A percentile compares a stretch with the other conserved stretches of the same genome.
These are phyloP conservation scores for Ibidorhyncha struthersii DNA, from an alignment of 2,113 vertebrate species.

Conservation along the genomic window DNA sequence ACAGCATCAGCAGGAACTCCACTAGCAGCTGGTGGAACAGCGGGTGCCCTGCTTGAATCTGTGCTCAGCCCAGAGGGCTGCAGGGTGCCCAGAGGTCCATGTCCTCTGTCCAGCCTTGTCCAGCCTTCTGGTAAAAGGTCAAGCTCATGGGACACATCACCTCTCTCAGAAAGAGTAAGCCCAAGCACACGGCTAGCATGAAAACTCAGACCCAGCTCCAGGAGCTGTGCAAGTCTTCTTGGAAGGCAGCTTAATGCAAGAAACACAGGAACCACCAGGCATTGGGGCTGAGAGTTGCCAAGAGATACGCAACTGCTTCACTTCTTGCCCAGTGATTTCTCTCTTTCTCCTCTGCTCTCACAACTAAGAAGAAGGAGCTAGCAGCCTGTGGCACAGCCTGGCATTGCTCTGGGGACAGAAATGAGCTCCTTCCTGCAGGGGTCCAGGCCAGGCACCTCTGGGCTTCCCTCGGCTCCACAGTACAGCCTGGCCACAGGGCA, in stretches of 20 bases:
- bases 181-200: background rate
- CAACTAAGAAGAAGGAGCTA: background rate
- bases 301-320: rapidly evolving
- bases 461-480: background rate
- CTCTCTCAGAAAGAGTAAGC: background rate
- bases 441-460: background rate
- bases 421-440: background rate
- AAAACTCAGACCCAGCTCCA: background rate
- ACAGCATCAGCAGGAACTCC: background rate
- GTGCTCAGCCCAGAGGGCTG: background rate
- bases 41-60: background rate
- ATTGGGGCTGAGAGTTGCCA: background rate
- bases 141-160: background rate
- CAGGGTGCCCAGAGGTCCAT: background rate
- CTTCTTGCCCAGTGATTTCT: background rate
- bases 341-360: background rate
- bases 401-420: background rate
- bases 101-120: too few relatives aligned
- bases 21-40: background rate
- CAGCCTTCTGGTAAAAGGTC: background rate
- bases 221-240: background rate
- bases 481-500: background rate
- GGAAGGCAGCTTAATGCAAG: background rate
- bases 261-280: background rate
- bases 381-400: background rate